A percentile compares a stretch with the other conserved stretches of the same genome.
These are phyloP conservation scores for Alloscopus bannaensis DNA, from an alignment of 2,888 invertebrate species.

Conservation along the genomic window DNA sequence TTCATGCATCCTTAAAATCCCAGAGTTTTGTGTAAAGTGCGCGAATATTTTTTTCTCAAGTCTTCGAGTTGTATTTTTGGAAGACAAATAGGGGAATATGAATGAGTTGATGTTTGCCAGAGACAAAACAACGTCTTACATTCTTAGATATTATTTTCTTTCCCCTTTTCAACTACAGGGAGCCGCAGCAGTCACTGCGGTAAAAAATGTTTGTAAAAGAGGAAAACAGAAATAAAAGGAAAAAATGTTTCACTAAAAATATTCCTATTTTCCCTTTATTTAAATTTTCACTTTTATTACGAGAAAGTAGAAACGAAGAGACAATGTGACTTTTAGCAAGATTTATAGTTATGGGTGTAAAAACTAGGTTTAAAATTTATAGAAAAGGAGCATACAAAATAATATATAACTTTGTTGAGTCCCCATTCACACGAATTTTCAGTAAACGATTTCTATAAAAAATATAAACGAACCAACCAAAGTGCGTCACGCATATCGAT, in stretches of 20 bases:
- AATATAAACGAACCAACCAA: too few relatives aligned
- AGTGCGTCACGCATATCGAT: too few relatives aligned
- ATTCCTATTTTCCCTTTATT: conserved; percentile 2
- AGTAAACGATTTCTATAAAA: too few relatives aligned
- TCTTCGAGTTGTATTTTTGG: background rate
- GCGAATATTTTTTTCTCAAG: conserved; percentile 16
- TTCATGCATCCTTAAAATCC: conserved; percentile 20
- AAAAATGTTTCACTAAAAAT: background rate
- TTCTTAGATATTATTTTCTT: conserved; percentile 3
- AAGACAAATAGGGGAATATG: background rate
- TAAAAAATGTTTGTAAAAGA: conserved; percentile 7
- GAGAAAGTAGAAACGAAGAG: conserved; percentile 13
- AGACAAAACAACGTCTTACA: background rate
- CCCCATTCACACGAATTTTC: too few relatives aligned
- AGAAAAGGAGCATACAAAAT: too few relatives aligned
- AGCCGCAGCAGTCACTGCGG: too few relatives aligned
- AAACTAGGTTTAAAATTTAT: too few relatives aligned
- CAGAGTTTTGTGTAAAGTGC: background rate
- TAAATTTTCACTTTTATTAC: background rate
- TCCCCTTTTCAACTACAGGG: background rate
- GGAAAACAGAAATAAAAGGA: background rate
- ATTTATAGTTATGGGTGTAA: conserved; percentile 31
- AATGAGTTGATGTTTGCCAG: background rate
- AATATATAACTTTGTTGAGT: too few relatives aligned
- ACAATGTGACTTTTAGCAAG: background rate